Evolutionary conservation across 2,113 vertebrate genomes (phyloP).

Genomic region (Actinemys pallida): DNA sequence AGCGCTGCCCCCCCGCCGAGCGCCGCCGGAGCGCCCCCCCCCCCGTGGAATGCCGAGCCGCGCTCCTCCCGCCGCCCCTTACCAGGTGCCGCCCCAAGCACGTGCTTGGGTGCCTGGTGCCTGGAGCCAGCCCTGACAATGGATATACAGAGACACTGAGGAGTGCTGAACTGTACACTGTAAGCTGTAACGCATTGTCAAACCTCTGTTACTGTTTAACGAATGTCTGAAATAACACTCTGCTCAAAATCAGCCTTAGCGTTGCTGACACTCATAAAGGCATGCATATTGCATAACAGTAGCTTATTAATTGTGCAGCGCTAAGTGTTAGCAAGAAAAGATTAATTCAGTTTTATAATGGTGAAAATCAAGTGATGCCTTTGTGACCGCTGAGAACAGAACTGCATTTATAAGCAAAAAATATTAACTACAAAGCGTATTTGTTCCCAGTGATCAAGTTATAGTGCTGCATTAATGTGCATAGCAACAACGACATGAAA

Average conservation of each 20-base stretch:
- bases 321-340: conserved; percentile 43
- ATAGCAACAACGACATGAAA: conserved; percentile 57
- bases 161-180: neutral
- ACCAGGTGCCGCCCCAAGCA: too few species aligned
- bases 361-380: conserved; percentile 70
- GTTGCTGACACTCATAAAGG: neutral
- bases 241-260: neutral
- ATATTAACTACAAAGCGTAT: conserved; percentile 55
- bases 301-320: conserved; percentile 13
- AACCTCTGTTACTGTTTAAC: neutral
- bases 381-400: conserved; percentile 59
- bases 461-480: conserved; percentile 55
- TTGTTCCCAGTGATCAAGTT: conserved; percentile 69
- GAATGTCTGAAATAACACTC: neutral
- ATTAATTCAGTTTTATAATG: conserved; percentile 46
- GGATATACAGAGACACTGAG: neutral
- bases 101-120: too few species aligned
- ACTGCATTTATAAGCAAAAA: conserved; percentile 40
- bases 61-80: too few species aligned
- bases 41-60: too few species aligned
- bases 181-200: neutral
- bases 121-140: neutral
- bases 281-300: neutral
- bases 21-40: too few species aligned
- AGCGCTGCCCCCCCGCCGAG: too few species aligned